A percentile compares a stretch with the other conserved stretches of the same genome.
These are phyloP conservation scores for Norana najaformis DNA, from an alignment of 2,888 invertebrate species.

Conservation along the genomic window DNA sequence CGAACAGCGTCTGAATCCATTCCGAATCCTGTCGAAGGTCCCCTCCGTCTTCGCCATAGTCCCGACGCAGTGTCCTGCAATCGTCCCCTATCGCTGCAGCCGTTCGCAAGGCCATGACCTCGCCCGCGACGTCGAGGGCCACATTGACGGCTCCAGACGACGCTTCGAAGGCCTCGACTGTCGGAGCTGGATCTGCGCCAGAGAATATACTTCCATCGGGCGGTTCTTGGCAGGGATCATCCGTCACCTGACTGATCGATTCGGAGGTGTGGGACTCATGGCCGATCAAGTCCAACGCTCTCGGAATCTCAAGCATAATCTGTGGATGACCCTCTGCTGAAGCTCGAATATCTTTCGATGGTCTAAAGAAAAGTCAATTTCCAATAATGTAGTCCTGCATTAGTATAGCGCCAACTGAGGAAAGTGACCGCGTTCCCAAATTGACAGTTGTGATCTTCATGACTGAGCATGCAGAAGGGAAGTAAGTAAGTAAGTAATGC, in stretches of 20 bases:
- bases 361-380: not conserved
- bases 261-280: not conserved
- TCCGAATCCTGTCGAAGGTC: no score
- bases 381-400: not conserved
- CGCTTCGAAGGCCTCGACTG: not conserved
- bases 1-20: not conserved
- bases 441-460: no score
- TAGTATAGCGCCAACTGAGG: no score
- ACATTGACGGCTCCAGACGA: not conserved
- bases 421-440: no score
- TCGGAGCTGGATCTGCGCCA: not conserved
- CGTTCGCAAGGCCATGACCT: not conserved
- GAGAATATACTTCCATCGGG: not conserved
- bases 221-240: not conserved
- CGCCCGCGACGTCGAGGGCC: not conserved
- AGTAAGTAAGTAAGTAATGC: no score
- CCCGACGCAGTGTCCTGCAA: not conserved
- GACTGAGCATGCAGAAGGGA: no score
- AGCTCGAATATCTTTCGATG: not conserved
- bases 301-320: not conserved
- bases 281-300: not conserved
- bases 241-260: not conserved
- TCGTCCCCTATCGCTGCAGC: not conserved
- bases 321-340: not conserved
- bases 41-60: not conserved